These are phyloP conservation scores for Physella acuta DNA, from an alignment of 1,140 invertebrate genomes.

Conservation along the genomic window DNA sequence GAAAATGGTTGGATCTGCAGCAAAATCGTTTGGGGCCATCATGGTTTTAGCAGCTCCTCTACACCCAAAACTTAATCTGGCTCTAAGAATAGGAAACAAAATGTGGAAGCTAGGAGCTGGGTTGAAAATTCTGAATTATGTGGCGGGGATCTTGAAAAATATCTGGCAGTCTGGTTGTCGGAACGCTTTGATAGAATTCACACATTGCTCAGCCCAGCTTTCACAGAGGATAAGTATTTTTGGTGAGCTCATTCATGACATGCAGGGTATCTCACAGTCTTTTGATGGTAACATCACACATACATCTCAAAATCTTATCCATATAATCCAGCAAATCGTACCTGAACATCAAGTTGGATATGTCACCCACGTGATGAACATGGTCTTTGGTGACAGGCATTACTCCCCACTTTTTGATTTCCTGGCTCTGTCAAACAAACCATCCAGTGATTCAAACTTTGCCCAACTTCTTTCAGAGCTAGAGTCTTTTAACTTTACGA, in stretches of 20 bases:
- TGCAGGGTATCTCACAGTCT: background rate
- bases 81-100: constrained; percentile 2
- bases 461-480: constrained; percentile 8
- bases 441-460: background rate
- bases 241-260: constrained; percentile 11
- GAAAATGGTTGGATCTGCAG: constrained; percentile 11
- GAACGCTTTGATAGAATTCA: constrained; percentile 13
- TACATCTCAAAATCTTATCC: background rate
- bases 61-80: constrained; percentile 3
- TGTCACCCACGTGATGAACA: constrained; percentile 2
- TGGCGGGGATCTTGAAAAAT: constrained; percentile 9
- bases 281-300: background rate
- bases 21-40: constrained; percentile 6
- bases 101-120: constrained; percentile 23
- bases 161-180: constrained; percentile 17
- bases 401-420: constrained; percentile 25
- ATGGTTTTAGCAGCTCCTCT: constrained; percentile 10
- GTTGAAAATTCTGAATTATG: constrained; percentile 7
- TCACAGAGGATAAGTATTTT: constrained; percentile 7
- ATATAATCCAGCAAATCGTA: background rate
- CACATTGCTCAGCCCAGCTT: background rate
- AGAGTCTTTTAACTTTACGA: constrained; percentile 6
- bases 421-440: background rate
- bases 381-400: background rate
- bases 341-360: background rate